A percentile compares a stretch with the other conserved stretches of the same genome.
These are phyloP conservation scores for Hozukius guyotensis DNA, from an alignment of 2,797 vertebrate genomes.

Conservation along the genomic window DNA sequence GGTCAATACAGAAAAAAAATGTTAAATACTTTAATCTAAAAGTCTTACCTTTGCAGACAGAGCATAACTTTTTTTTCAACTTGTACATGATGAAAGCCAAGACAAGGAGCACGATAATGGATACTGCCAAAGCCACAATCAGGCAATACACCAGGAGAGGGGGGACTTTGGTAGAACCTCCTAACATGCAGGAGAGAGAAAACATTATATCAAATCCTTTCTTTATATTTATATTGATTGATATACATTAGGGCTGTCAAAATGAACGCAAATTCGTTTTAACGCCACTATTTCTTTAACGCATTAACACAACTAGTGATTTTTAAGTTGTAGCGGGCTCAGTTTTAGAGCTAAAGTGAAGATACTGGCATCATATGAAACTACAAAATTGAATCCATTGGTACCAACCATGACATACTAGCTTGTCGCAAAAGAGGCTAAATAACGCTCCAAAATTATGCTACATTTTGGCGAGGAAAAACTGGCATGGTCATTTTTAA, in stretches of 20 bases:
- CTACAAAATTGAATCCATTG: too few species aligned
- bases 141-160: neutral
- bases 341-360: too few species aligned
- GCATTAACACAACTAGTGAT: too few species aligned
- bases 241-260: neutral
- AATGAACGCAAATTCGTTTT: too few species aligned
- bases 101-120: conserved; percentile 9
- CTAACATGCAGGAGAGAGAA: neutral
- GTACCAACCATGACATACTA: too few species aligned
- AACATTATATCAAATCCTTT: neutral
- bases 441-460: too few species aligned
- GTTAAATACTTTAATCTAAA: neutral
- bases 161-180: neutral
- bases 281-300: too few species aligned
- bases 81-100: conserved; percentile 35
- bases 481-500: too few species aligned
- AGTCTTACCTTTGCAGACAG: conserved; percentile 37
- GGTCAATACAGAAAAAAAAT: accelerated
- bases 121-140: conserved; percentile 10
- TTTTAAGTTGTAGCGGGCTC: too few species aligned
- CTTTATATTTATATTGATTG: neutral
- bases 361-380: too few species aligned
- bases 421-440: too few species aligned
- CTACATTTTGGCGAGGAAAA: too few species aligned
- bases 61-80: neutral